Evolutionary conservation across 1,140 invertebrate species (phyloP).

Genomic region (Cecropterus lyciades): DNA sequence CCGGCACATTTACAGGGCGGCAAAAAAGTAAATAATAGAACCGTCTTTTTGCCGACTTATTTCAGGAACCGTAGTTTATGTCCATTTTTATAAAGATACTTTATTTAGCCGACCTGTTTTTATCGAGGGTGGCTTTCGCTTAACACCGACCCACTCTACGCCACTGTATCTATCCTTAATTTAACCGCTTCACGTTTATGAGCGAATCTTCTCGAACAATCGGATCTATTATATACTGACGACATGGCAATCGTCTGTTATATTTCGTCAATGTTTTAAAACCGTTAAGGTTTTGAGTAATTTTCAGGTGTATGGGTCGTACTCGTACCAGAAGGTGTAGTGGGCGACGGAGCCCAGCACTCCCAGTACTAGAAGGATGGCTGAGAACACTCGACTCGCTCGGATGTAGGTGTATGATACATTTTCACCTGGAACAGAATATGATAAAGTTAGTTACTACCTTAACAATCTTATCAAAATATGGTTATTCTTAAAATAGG

Average conservation of each 20-base stretch:
- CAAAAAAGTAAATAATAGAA: too few species aligned
- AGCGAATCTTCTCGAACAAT: background rate
- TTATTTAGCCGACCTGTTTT: too few species aligned
- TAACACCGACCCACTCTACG: too few species aligned
- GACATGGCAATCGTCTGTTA: background rate
- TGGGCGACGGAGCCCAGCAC: conserved; percentile 36
- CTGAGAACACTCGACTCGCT: conserved; percentile 50
- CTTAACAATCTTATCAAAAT: background rate
- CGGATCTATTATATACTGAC: background rate
- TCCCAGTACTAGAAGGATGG: conserved; percentile 39
- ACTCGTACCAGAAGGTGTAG: conserved; percentile 45
- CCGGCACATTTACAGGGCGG: too few species aligned
- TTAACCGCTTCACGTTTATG: background rate
- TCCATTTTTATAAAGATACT: too few species aligned
- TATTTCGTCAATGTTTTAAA: background rate
- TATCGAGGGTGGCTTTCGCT: too few species aligned
- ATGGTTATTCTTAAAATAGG: background rate
- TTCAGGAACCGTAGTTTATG: too few species aligned
- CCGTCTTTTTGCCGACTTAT: too few species aligned
- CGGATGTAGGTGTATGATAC: conserved; percentile 44
- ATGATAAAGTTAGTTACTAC: background rate
- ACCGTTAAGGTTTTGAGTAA: background rate
- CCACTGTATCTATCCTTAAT: too few species aligned
- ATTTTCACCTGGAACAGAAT: conserved; percentile 61
- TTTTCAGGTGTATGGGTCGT: conserved; percentile 45